These are phyloP conservation scores for Luperina testacea DNA, from an alignment of 2,888 invertebrate genomes.

Conservation along the genomic window DNA sequence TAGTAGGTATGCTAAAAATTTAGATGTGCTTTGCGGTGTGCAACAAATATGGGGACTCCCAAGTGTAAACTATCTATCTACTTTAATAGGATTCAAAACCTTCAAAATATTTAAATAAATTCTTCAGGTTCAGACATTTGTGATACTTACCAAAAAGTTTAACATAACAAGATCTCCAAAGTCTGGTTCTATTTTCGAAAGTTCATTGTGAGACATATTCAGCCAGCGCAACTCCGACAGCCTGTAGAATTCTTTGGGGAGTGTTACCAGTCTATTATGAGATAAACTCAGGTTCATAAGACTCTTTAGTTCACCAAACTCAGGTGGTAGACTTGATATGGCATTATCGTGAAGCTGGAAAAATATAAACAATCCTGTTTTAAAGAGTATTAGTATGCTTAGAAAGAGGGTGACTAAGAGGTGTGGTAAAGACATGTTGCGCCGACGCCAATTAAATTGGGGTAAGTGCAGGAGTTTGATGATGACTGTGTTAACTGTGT, in stretches of 20 bases:
- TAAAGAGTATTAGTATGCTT: background rate
- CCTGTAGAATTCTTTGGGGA: conserved; percentile 92
- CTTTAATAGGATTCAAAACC: background rate
- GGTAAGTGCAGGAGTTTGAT: too few relatives aligned
- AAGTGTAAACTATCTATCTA: too few relatives aligned
- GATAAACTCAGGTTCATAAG: conserved; percentile 92
- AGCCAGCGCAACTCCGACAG: conserved; percentile 93
- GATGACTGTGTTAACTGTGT: too few relatives aligned
- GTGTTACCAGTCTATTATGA: conserved; percentile 91
- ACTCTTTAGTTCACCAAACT: conserved; percentile 93
- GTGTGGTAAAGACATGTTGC: too few relatives aligned
- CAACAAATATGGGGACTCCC: background rate
- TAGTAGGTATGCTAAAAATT: background rate
- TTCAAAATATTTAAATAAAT: background rate
- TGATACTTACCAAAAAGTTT: conserved; percentile 82
- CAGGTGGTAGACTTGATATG: conserved; percentile 92
- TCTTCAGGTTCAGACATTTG: background rate
- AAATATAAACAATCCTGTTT: conserved; percentile 25
- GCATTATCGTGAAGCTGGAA: conserved; percentile 96
- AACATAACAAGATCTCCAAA: conserved; percentile 95
- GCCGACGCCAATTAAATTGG: too few relatives aligned
- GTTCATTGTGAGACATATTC: conserved; percentile 93
- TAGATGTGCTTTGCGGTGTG: background rate
- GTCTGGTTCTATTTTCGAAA: conserved; percentile 92
- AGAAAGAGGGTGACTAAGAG: too few relatives aligned